Percentiles rank a stretch among this genome's conserved stretches.
Evolutionary conservation across 2,888 invertebrate genomes (phyloP).

Genomic region (Caenorhabditis plicata): DNA sequence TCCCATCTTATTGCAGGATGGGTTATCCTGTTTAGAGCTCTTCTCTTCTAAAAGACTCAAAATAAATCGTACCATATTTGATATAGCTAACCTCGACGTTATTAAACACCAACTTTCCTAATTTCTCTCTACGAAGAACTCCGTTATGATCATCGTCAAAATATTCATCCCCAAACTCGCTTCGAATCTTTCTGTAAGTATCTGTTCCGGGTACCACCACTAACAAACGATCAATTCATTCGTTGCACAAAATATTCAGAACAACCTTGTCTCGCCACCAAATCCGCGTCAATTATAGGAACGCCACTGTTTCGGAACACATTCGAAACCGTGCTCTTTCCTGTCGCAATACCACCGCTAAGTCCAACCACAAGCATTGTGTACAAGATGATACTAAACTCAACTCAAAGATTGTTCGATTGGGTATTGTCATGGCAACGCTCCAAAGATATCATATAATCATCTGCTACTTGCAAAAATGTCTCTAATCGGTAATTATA

Average conservation of each 20-base stretch:
- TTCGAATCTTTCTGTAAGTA: slow-evolving; percentile 47
- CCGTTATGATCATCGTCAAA: slow-evolving; percentile 60
- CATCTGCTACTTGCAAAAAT: no score
- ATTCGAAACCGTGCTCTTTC: slow-evolving; percentile 54
- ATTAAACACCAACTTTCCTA: slow-evolving; percentile 54
- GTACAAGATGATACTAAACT: not conserved
- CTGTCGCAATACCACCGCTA: slow-evolving; percentile 61
- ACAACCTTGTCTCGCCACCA: slow-evolving; percentile 57
- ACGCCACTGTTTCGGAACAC: slow-evolving; percentile 42
- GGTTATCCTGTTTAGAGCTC: slow-evolving; percentile 52
- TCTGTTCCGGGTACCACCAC: slow-evolving; percentile 59
- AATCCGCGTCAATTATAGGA: slow-evolving; percentile 58
- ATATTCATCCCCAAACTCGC: slow-evolving; percentile 54
- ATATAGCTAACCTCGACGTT: slow-evolving; percentile 51
- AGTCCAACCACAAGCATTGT: slow-evolving; percentile 57
- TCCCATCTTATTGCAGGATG: slow-evolving; percentile 56
- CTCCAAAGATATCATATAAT: no score
- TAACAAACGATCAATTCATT: slow-evolving; percentile 15
- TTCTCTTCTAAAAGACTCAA: slow-evolving; percentile 43
- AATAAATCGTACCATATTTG: not conserved
- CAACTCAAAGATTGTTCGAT: no score
- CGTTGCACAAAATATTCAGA: not conserved
- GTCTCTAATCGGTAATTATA: no score
- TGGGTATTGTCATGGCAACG: no score
- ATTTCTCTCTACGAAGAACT: slow-evolving; percentile 48